phyloP scores from a whole-genome alignment of 2,888 invertebrate genomes.

The Cylloceria caligata region DNA sequence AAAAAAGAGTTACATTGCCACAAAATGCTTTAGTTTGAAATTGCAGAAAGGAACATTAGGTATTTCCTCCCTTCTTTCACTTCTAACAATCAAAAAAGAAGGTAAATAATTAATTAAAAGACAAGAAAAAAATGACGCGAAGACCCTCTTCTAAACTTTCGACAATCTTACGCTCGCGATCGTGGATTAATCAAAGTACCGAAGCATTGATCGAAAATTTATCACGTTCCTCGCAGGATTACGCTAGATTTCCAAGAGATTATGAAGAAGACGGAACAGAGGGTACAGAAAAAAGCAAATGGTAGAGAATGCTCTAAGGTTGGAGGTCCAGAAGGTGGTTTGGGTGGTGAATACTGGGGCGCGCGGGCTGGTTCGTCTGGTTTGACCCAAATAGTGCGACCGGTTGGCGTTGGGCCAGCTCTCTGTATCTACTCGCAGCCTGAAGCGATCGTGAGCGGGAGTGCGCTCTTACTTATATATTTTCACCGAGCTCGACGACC shows the following conservation, averaged over 20 bases:
- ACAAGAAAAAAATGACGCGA: neutral
- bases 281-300: constrained; percentile 48
- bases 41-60: too few species aligned
- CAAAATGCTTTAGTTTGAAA: too few species aligned
- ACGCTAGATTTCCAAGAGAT: constrained; percentile 48
- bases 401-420: constrained; percentile 80
- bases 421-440: constrained; percentile 74
- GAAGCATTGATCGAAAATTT: constrained; percentile 61
- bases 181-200: constrained; percentile 42
- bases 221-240: constrained; percentile 56
- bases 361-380: constrained; percentile 49
- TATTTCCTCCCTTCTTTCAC: too few species aligned
- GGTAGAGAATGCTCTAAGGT: constrained; percentile 27
- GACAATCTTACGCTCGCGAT: neutral
- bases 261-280: constrained; percentile 33
- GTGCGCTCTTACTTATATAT: constrained; percentile 66
- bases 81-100: too few species aligned
- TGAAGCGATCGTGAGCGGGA: constrained; percentile 57
- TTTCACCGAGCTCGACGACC: constrained; percentile 55
- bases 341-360: constrained; percentile 26
- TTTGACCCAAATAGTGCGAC: constrained; percentile 79
- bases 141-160: neutral
- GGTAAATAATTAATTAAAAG: too few species aligned
- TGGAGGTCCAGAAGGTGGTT: constrained; percentile 14
- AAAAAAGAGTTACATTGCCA: too few species aligned